Conservation (phyloP, 2,888 invertebrate species). For the Abrostola triplasia region DNA sequence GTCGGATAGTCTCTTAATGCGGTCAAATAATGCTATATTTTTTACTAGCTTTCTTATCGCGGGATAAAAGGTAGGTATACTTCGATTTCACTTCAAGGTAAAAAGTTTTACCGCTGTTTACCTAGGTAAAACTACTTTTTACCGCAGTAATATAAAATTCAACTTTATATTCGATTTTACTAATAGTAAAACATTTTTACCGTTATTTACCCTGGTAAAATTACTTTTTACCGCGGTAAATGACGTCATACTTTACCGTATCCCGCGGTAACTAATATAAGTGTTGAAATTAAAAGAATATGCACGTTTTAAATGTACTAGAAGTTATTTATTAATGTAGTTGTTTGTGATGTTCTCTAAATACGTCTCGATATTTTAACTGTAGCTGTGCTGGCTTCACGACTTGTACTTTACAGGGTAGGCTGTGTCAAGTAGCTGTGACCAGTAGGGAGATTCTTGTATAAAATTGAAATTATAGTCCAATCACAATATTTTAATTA, state of each 20-base stretch:
- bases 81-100: constrained; percentile 10
- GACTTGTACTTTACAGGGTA: constrained; percentile 4
- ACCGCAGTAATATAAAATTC: neutral
- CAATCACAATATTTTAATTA: too few relatives aligned
- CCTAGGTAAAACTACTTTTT: neutral
- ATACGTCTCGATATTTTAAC: constrained; percentile 23
- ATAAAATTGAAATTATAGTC: too few relatives aligned
- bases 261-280: constrained; percentile 30
- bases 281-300: constrained; percentile 46
- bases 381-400: constrained; percentile 29
- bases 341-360: constrained; percentile 43
- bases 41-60: constrained; percentile 13
- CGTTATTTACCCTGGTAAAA: constrained; percentile 13
- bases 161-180: too few relatives aligned
- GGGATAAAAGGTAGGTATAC: constrained; percentile 11
- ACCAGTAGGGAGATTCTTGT: too few relatives aligned
- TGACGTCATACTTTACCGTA: neutral
- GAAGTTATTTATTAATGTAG: constrained; percentile 33
- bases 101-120: neutral
- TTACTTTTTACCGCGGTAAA: constrained; percentile 16
- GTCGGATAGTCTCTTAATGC: constrained; percentile 39
- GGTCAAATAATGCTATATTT: constrained; percentile 27
- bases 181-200: neutral
- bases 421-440: neutral
- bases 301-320: constrained; percentile 42